These are phyloP conservation scores for Gasterosteus aculeatus DNA, from an alignment of 2,113 vertebrate species.

Conservation along the genomic window DNA sequence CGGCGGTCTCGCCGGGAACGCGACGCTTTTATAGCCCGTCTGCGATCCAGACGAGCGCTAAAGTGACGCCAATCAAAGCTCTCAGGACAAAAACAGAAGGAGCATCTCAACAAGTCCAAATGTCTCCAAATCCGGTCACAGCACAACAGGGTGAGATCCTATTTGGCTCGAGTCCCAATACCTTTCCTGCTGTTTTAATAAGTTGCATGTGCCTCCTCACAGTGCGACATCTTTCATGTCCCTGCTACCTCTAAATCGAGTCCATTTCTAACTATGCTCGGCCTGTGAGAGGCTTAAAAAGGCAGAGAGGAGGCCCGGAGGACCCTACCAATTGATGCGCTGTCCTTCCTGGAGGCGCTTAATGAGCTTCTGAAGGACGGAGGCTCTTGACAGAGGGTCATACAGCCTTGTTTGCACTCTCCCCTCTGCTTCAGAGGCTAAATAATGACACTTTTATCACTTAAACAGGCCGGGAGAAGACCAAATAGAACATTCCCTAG, in stretches of 20 bases:
- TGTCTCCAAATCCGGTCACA: constrained; percentile 77
- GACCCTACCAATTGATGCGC: constrained; percentile 79
- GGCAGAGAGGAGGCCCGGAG: constrained; percentile 55
- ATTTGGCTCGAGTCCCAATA: constrained; percentile 82
- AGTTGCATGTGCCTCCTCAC: constrained; percentile 72
- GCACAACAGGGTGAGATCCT: constrained; percentile 85
- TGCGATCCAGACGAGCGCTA: constrained; percentile 26
- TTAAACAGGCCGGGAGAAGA: constrained; percentile 90
- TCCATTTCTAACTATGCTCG: constrained; percentile 59
- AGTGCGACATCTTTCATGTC: constrained; percentile 74
- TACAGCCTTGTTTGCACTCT: constrained; percentile 90
- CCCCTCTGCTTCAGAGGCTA: constrained; percentile 85
- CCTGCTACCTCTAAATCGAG: constrained; percentile 52
- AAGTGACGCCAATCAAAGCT: constrained; percentile 70
- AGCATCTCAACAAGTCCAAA: constrained; percentile 52
- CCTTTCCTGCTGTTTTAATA: constrained; percentile 88
- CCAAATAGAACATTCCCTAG: constrained; percentile 88
- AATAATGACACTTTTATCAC: constrained; percentile 96
- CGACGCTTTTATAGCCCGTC: constrained; percentile 23
- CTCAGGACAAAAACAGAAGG: constrained; percentile 51
- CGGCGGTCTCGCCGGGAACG: constrained; percentile 5
- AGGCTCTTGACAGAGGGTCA: constrained; percentile 87
- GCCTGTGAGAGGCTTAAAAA: constrained; percentile 42
- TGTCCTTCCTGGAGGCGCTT: constrained; percentile 82
- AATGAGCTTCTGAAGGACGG: constrained; percentile 89